Percentiles rank a stretch among this genome's conserved stretches.
Evolutionary conservation across 2,888 invertebrate genomes (phyloP).

Genomic region (Lucinisca nassula): DNA sequence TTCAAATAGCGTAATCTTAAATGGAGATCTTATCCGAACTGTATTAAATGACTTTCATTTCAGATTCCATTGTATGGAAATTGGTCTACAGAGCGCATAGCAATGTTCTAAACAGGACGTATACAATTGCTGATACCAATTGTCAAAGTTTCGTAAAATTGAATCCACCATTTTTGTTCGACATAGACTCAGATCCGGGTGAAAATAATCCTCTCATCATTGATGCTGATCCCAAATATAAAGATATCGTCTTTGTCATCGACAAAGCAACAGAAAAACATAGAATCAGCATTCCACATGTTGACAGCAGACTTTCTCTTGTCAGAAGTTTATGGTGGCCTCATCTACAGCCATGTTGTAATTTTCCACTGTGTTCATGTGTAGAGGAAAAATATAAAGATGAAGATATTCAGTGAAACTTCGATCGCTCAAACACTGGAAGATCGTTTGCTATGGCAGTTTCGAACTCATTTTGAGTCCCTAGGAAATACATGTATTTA

Average conservation of each 20-base stretch:
- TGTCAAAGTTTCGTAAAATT: background rate
- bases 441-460: no score
- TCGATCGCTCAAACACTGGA: no score
- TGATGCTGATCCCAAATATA: background rate
- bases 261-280: background rate
- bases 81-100: slow-evolving; percentile 30
- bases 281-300: background rate
- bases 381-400: slow-evolving; percentile 18
- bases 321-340: slow-evolving; percentile 21
- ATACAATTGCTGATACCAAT: background rate
- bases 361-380: slow-evolving; percentile 39
- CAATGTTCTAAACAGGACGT: background rate
- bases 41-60: no score
- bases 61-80: slow-evolving; percentile 32
- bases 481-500: no score
- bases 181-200: slow-evolving; percentile 34
- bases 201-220: slow-evolving; percentile 16
- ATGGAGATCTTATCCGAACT: no score
- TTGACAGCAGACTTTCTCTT: background rate
- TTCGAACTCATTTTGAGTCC: no score
- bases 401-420: background rate
- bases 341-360: slow-evolving; percentile 41
- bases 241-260: background rate
- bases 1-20: no score
- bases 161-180: slow-evolving; percentile 36